phyloP scores from a whole-genome alignment of 2,113 vertebrate genomes.

The Chionis minor region DNA sequence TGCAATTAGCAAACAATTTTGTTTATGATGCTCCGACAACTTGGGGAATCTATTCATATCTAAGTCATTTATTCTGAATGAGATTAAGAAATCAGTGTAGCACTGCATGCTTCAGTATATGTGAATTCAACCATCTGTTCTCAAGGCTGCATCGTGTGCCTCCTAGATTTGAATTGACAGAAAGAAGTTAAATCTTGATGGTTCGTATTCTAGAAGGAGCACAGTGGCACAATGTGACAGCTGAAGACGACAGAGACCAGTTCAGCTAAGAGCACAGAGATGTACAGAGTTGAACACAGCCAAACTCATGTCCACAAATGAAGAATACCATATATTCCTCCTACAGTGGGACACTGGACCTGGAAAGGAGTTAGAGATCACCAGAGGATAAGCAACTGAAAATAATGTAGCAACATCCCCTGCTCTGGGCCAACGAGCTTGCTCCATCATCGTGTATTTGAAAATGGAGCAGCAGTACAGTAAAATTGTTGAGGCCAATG shows the following conservation, averaged over 20 bases:
- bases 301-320: background rate
- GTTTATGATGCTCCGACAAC: conserved; percentile 53
- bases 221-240: background rate
- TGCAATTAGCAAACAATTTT: conserved; percentile 54
- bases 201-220: background rate
- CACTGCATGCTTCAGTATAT: conserved; percentile 14
- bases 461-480: background rate
- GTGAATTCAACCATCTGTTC: conserved; percentile 61
- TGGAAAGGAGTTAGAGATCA: background rate
- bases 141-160: background rate
- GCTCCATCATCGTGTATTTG: background rate
- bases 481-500: background rate
- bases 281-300: background rate
- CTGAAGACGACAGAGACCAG: background rate
- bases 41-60: conserved; percentile 50
- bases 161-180: conserved; percentile 42
- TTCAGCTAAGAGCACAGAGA: background rate
- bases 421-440: background rate
- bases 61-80: conserved; percentile 58
- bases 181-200: conserved; percentile 39
- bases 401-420: background rate
- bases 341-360: background rate
- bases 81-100: conserved; percentile 61
- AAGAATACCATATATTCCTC: background rate
- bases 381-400: background rate